Evolutionary conservation across 1,140 invertebrate species (phyloP), one percentile per base, ranked within the genome.

Genomic region (Lutraria rhynchaena): DNA sequence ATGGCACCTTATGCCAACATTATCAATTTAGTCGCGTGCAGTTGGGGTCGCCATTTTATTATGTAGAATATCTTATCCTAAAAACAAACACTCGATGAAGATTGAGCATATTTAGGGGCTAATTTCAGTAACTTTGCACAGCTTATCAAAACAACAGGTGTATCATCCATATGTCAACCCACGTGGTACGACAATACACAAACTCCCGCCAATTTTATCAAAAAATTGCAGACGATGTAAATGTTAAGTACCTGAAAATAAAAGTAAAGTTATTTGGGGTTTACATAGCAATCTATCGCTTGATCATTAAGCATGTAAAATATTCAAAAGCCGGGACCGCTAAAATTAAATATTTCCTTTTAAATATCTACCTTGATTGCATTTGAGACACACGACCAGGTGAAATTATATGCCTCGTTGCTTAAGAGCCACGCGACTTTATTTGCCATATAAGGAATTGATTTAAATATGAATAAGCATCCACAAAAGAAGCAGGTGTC

Each of bases 401-500:
- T 81, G 67, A 65, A 63, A 73, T 81, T 73, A 63, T 63, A 53
- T 63, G 58, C 67, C 24, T 49, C 69, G 78, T 81, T 81, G 70
- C 67, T 33, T 53, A 73, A 69, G 78, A 73, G 69, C 78, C 78
- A 81, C 78, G 78, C 78, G 78, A 71, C 78, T 73, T 53, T 27
- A 41, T 44, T 58, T 35, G 37, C 78, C 78, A 60, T 73, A 81
- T 81, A 74, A 63, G 78, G 78, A 65, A 74, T 44, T 46, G 51
- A 81, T 81, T 81, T 81, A 63, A 73, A 73, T 74, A 74, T 81
- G 78, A 81, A 81, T 53, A 65, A 60, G 46, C 58, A 33, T 55
- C 35, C 57, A 65, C 69, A 60, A 65, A 53, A 73, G 58, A 63
- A 57, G 69, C 78, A 81, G 78, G 78, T 81, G 78, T 57, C 24